Base-by-base conservation (phyloP, 2,797 vertebrate species). In the Gallirallus australis region DNA sequence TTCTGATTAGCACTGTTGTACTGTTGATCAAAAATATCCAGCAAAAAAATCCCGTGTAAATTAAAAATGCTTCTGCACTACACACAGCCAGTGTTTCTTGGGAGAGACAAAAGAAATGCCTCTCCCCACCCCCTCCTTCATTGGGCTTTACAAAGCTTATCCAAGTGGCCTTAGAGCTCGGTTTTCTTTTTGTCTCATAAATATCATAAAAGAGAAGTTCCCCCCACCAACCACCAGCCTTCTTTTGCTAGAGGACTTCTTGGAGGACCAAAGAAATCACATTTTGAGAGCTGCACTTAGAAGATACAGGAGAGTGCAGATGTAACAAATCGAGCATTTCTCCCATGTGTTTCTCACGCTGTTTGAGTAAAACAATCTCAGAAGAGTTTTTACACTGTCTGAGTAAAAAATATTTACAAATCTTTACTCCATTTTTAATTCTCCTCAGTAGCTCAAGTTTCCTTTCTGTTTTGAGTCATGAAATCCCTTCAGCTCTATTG, bases 401-500 rank as follows among this genome's bases (percentile, higher is more conserved):
- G 77, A 80, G 59, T 69, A 93, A 85, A 81, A 92, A 86, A 50
- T 80, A 3, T 64, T 77, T 61, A 73, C 0, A 69, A 79, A 73
- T 77, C 30, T 19, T 92, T 72, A 57, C 59, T 86, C 66, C 47
- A 40, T 87, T 90, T 88, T 90, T 78, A 92, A 90, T 81, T 79
- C 60, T 39, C 15, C 20, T 86, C 56, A 66, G 57, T 80, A 71
- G 73, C 79, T 90, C 50, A 89, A 27, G 61, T 71, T 89, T 95
- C 39, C 79, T 91, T 78, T 94, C 90, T 93, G 93, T 27, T 93
- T 70, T 70, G 91, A 95, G 76, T 79, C 69, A 86, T 59, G 77
- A 86, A 96, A 94, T 90, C 63, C 87, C 76, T 85, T 64, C 77
- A 64, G 72, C 77, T 72, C 40, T 50, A 27, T 76, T 89, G 81